Evolutionary conservation across 2,888 invertebrate genomes (phyloP).

Genomic region (Eupithecia vulgata): DNA sequence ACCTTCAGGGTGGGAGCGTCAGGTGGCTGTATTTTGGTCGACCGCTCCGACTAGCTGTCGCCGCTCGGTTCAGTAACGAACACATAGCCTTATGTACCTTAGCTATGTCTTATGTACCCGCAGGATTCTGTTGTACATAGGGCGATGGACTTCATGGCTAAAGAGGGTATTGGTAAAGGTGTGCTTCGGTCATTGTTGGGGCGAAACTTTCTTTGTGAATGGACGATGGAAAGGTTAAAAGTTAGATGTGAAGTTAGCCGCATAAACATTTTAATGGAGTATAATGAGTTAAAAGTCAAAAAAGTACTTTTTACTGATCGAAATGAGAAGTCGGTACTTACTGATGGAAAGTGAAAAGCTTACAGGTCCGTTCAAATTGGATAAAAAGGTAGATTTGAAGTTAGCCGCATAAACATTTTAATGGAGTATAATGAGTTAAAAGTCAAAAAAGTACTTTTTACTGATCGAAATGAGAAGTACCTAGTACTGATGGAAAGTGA

Average conservation of each 20-base stretch:
- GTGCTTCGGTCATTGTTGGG: not conserved
- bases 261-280: not conserved
- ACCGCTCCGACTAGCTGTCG: slow-evolving; percentile 72
- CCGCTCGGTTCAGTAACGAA: slow-evolving; percentile 67
- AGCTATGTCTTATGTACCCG: slow-evolving; percentile 29
- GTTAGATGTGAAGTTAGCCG: not conserved
- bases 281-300: not conserved
- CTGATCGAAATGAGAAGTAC: too few species aligned
- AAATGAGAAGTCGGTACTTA: too few species aligned
- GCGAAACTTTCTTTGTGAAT: slow-evolving; percentile 9
- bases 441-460: too few species aligned
- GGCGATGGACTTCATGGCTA: slow-evolving; percentile 33
- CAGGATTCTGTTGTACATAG: slow-evolving; percentile 35
- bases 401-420: too few species aligned
- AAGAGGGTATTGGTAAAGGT: slow-evolving; percentile 29
- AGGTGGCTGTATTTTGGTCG: slow-evolving; percentile 83
- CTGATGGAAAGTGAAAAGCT: too few species aligned
- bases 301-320: too few species aligned
- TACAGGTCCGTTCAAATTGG: too few species aligned
- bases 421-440: too few species aligned
- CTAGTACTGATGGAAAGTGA: too few species aligned
- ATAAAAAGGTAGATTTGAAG: too few species aligned
- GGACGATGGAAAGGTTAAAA: not conserved
- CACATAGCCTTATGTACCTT: slow-evolving; percentile 60
- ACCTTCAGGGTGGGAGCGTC: slow-evolving; percentile 69